phyloP scores from a whole-genome alignment of 2,888 invertebrate genomes.

The Flexamia atlantica region DNA sequence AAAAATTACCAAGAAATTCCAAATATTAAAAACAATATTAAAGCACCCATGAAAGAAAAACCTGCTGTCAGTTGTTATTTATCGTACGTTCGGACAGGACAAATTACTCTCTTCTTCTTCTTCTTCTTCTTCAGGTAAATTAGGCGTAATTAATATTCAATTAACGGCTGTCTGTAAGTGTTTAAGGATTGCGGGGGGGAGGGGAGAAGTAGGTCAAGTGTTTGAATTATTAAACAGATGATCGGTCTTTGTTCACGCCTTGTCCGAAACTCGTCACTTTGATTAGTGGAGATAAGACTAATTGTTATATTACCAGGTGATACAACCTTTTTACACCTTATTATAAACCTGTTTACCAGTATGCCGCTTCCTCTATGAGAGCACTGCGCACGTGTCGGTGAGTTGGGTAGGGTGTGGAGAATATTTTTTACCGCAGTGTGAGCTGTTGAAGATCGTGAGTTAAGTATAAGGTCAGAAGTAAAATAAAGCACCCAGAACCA shows the following conservation, averaged over 20 bases:
- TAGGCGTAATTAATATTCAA: constrained; percentile 52
- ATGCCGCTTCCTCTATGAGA: not conserved
- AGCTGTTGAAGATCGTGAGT: no score
- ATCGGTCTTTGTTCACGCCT: constrained; percentile 35
- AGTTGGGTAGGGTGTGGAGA: not conserved
- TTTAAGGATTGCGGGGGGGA: not conserved
- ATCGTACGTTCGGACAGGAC: not conserved
- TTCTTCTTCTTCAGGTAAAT: constrained; percentile 13
- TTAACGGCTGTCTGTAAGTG: constrained; percentile 41
- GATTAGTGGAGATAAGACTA: constrained; percentile 30
- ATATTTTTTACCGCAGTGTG: no score
- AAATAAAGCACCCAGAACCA: no score
- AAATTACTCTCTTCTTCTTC: constrained; percentile 18
- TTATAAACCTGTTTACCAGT: constrained; percentile 21
- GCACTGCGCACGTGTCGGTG: not conserved
- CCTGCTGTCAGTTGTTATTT: not conserved
- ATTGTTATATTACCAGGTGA: constrained; percentile 57
- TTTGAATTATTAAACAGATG: constrained; percentile 51
- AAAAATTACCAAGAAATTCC: not conserved
- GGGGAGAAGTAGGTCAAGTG: constrained; percentile 25
- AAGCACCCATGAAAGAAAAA: not conserved
- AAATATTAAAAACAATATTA: not conserved
- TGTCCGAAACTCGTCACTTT: constrained; percentile 27
- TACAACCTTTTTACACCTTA: constrained; percentile 46
- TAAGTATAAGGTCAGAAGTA: no score